Base-by-base conservation (phyloP, 2,797 vertebrate genomes). In the Brachyalestes nurse region DNA sequence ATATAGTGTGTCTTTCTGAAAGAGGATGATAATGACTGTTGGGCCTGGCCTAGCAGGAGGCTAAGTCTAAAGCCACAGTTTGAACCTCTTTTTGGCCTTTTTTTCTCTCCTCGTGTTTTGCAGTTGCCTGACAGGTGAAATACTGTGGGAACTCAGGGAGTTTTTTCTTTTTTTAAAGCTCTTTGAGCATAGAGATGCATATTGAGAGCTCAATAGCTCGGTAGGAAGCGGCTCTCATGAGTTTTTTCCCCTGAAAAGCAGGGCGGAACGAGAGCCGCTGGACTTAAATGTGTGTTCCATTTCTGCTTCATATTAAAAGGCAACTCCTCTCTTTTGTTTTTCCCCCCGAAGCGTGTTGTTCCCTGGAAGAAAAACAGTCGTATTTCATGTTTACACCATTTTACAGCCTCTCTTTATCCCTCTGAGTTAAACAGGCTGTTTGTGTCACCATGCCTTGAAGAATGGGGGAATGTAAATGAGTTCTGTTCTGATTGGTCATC, bases 81-180 rank as follows among this genome's bases (percentile, higher is more conserved):
- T 72, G 40, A 75, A 61, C 60, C 25, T 53, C 67, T 23, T 60
- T 76, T 65, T 80, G 21, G 4, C n/a, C 23, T 57, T 71, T 74
- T 69, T 2, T 60, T 34, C 40, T 60, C 34, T 34, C 34, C 34
- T 16, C 55, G n/a, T 55, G n/a, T 45, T 74, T 57, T 45, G 53
- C n/a, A 42, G 60, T 77, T 78, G 78, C 83, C 82, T 87, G 83
- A 86, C 86, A 87, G 87, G 87, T 88, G 87, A 88, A 88, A 85
- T 88, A 86, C 72, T 86, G 89, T 88, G 88, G 86, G 89, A 90
- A 90, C 83, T 82, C 72, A 10, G 45, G 60, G 7, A 47, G 83
- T 67, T 25, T 73, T 12, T 61, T 75, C 71, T 82, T 64, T 79
- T 75, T 60, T 25, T 19, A 17, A 70, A 5, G 38, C 77, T 28